Base-by-base conservation (phyloP, 2,797 vertebrate species). In the Rhodeus uyekii region DNA sequence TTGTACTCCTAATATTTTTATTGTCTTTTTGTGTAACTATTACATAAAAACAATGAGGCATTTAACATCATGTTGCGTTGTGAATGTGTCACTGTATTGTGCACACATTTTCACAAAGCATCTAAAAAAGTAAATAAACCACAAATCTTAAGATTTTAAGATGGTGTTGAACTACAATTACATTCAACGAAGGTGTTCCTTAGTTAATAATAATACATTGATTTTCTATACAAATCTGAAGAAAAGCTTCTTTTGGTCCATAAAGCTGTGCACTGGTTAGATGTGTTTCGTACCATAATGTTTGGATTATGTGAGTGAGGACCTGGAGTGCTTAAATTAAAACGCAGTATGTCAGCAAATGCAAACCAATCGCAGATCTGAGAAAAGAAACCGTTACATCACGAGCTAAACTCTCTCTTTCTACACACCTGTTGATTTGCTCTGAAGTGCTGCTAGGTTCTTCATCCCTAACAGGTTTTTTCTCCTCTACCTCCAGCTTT, bases 401-500 rank as follows among this genome's bases (percentile, higher is more conserved):
- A 48, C 46, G 5, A 48, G 34, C 7, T 1, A 46, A 4, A 1
- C 50, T 9, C 46, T 5, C 27, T 36, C 39, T n/a, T 71, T 53
- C 19, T 27, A 71, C 86, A 81, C 9, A 86, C 86, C 86, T 84
- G 36, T 58, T 85, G 55, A 80, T 77, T 61, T 78, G 72, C 53
- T 84, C 50, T 10, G 82, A 39, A 50, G 82, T 67, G 44, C 82
- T 86, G 84, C 76, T 82, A 2, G 71, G 81, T 42, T 78, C 67
- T 34, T 83, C 76, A 34, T 73, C 60, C 24, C 34, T 5, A 55
- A 29, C 18, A 16, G 8, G 48, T 10, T 38, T 80, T 34, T 71
- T 36, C 72, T 53, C 9, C 53, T 80, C n/a, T 22, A 42, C 83
- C 50, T 81, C 27, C 69, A 55, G 53, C 13, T 55, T 53, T 67